Conservation (phyloP, 1,140 invertebrate genomes). For the Ditylenchus dipsaci region DNA sequence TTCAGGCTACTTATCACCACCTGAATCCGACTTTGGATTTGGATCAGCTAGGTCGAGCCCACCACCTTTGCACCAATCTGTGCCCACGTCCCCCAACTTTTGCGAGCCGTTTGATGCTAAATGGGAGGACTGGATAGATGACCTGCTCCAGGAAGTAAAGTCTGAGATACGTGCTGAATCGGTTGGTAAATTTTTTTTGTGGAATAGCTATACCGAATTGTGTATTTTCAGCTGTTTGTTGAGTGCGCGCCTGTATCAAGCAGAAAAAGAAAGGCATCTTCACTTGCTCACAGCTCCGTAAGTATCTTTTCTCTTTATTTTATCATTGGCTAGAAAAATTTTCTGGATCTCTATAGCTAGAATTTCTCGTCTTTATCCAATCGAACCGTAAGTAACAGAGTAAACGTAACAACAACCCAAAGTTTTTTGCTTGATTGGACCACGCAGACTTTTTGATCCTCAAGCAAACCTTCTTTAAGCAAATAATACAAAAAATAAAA, state of each 20-base stretch:
- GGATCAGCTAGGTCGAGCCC: constrained; percentile 6
- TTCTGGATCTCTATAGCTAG: no score
- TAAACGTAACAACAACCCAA: no score
- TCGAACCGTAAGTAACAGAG: no score
- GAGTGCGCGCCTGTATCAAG: not conserved
- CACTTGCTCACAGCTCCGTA: not conserved
- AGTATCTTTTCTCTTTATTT: not conserved
- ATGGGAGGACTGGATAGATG: constrained; percentile 38
- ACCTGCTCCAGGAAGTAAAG: constrained; percentile 29
- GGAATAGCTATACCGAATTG: not conserved
- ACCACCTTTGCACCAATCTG: not conserved
- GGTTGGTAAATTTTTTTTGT: constrained; percentile 8
- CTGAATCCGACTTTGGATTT: constrained; percentile 4
- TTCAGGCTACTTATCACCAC: not conserved
- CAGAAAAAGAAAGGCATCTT: not conserved
- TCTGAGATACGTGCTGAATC: constrained; percentile 31
- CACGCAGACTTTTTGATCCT: no score
- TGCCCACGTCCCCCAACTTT: not conserved
- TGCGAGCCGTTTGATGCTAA: not conserved
- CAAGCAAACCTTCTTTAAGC: no score
- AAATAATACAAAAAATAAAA: no score
- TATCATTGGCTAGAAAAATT: not conserved
- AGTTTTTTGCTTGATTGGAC: no score
- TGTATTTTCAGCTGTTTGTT: not conserved
- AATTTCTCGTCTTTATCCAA: no score